Conservation (phyloP, 2,797 vertebrate genomes). For the Cygnus olor region DNA sequence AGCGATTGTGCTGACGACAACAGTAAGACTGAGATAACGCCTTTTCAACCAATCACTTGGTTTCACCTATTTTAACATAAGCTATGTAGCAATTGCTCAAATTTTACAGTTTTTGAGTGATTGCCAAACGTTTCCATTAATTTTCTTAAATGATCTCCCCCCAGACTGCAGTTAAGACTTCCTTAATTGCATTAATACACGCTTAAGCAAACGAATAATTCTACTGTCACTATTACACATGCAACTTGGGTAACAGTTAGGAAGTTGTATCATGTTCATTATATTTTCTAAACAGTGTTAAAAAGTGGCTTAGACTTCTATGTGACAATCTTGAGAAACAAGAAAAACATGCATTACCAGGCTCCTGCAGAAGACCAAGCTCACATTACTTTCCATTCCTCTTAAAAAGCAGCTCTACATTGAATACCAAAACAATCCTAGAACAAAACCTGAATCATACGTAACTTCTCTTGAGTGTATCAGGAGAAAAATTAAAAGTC, state of each 20-base stretch:
- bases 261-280: slow-evolving; percentile 45
- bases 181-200: not conserved
- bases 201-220: slow-evolving; percentile 22
- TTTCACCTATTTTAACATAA: not conserved
- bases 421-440: not conserved
- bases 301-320: slow-evolving; percentile 34
- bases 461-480: not conserved
- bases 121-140: not conserved
- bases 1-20: not conserved
- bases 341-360: slow-evolving; percentile 56
- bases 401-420: not conserved
- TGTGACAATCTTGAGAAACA: slow-evolving; percentile 52
- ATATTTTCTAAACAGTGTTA: slow-evolving; percentile 51
- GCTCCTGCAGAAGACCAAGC: not conserved
- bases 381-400: not conserved
- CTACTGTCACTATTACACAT: slow-evolving; percentile 21
- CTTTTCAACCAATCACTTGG: not conserved
- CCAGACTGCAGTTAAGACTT: slow-evolving; percentile 14
- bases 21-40: not conserved
- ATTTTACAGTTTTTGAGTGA: not conserved
- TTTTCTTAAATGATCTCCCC: not conserved
- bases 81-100: not conserved
- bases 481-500: not conserved
- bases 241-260: slow-evolving; percentile 61
- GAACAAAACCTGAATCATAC: not conserved